A percentile compares a stretch with the other conserved stretches of the same genome.
phyloP scores from a whole-genome alignment of 2,888 invertebrate species.

The Polia nebulosa region DNA sequence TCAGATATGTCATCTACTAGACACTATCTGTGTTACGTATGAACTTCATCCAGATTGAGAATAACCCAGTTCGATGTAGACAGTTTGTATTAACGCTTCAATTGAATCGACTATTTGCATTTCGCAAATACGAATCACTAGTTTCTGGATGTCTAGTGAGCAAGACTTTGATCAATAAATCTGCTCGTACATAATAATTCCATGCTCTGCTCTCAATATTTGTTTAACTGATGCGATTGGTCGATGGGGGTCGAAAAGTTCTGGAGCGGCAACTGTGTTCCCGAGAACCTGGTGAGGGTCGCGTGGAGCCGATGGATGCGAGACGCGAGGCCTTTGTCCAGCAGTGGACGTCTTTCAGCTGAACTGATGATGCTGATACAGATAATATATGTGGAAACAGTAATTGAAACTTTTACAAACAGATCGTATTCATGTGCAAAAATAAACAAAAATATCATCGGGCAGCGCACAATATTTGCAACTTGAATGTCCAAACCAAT shows the following conservation, averaged over 20 bases:
- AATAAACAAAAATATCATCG: constrained; percentile 20
- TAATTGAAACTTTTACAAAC: constrained; percentile 30
- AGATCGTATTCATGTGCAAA: constrained; percentile 1
- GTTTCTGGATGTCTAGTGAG: constrained; percentile 8
- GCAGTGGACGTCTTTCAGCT: no score
- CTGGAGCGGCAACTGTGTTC: no score
- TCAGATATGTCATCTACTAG: constrained; percentile 38
- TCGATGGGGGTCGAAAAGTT: no score
- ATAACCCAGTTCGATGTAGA: constrained; percentile 27
- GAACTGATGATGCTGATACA: constrained; percentile 9
- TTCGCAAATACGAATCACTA: constrained; percentile 10
- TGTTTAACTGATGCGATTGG: not conserved
- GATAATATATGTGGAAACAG: no score
- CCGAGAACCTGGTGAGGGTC: no score
- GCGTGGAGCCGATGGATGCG: no score
- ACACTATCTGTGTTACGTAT: constrained; percentile 29
- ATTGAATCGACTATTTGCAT: constrained; percentile 27
- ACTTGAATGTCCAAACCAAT: constrained; percentile 26
- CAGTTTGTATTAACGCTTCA: constrained; percentile 16
- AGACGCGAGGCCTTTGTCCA: no score
- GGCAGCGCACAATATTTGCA: constrained; percentile 30
- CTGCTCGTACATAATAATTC: not conserved
- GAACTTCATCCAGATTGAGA: constrained; percentile 42
- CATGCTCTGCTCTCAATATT: constrained; percentile 1
- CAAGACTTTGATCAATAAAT: constrained; percentile 3